Base-by-base conservation (phyloP, 2,888 invertebrate genomes). In the Merodon equestris region DNA sequence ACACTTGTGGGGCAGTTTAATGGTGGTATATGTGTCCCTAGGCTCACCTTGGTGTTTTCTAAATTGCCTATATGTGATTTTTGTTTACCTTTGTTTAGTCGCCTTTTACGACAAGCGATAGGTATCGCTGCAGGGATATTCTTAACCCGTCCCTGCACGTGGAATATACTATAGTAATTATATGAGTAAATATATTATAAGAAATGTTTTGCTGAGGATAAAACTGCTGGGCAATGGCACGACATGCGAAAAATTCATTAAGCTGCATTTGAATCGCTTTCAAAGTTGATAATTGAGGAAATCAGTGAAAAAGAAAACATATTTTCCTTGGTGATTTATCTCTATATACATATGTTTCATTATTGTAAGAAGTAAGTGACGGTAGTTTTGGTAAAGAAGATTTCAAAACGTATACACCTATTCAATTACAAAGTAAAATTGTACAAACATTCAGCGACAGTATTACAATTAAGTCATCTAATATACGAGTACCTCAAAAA, bases 201-300 rank as follows among this genome's bases (percentile, higher is more conserved):
- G 14, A 48, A 34, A 44, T 44, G 14, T 45, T 53, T 64, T 54
- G 5, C 44, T 17, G 51, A 51, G 9, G 36, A 47, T 4, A 40
- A 1, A 48, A 27, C 34, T 1, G 27, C 1, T 7, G 40, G 27
- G 42, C 27, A 19, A 4, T 66, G 66, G 56, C 66, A 66, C 48
- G 56, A 66, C 5, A 14, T 56, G 17, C 56, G 66, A 17, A 47
- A 40, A 48, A 14, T 56, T 10, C 66, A 66, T 17, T 40, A 56
- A 66, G 10, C 48, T 19, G 66, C 66, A 42, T 66, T 66, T 40
- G 66, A 66, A 19, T 54, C 56, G 1, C 40, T 66, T 47, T 66
- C 66, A 17, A 40, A 56, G 48, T 66, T 48, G 40, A 42, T 56
- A 18, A 48, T 61, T 50, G 51, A 53, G 5, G 44, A 53, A 63